Conservation (phyloP, 2,113 vertebrate genomes). For the Zosterops lateralis region DNA sequence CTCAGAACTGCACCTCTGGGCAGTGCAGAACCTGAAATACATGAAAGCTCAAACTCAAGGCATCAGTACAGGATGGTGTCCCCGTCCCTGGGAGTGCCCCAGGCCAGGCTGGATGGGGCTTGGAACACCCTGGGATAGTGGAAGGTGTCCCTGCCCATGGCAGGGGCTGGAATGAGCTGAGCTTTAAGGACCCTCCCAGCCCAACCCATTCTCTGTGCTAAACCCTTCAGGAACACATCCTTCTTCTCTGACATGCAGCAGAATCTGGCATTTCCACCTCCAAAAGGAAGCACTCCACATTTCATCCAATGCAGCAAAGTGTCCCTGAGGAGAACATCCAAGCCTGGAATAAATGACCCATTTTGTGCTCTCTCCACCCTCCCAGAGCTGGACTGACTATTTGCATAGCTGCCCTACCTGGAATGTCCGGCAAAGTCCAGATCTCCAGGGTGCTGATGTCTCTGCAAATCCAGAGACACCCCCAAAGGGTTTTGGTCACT, state of each 20-base stretch:
- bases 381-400: not conserved
- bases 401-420: not conserved
- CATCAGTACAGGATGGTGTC: not conserved
- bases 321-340: not conserved
- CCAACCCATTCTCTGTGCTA: not conserved
- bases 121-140: accelerated
- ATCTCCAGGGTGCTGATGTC: not conserved
- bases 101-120: accelerated
- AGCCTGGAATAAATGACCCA: not conserved
- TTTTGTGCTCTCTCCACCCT: not conserved
- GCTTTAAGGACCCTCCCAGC: not conserved
- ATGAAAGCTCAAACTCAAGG: not conserved
- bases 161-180: not conserved
- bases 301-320: not conserved
- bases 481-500: not conserved
- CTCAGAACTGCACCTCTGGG: too few species aligned
- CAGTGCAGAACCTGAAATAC: too few species aligned
- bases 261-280: not conserved
- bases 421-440: not conserved
- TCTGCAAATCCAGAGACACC: not conserved
- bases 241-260: not conserved
- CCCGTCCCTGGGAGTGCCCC: not conserved
- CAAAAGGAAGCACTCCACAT: not conserved
- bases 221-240: not conserved
- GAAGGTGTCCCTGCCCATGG: not conserved